A percentile compares a stretch with the other conserved stretches of the same genome.
Evolutionary conservation across 2,113 vertebrate genomes (phyloP).

Genomic region (Romanogobio albipinnatus): DNA sequence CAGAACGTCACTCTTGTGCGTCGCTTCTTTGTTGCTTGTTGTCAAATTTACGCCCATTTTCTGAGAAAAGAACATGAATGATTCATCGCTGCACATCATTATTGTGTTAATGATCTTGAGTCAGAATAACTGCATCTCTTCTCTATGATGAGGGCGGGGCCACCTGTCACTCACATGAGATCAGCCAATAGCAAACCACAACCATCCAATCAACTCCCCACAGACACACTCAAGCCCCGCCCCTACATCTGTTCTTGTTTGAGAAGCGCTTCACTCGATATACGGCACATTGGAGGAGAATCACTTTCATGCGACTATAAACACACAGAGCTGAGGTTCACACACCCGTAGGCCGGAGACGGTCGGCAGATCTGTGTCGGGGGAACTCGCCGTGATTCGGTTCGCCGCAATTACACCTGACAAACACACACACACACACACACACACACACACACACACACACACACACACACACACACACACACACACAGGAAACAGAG

Average conservation of each 20-base stretch:
- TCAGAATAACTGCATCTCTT: too few species aligned
- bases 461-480: neutral
- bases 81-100: too few species aligned
- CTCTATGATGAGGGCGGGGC: too few species aligned
- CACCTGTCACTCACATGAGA: too few species aligned
- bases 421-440: constrained; percentile 31
- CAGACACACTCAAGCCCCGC: too few species aligned
- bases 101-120: too few species aligned
- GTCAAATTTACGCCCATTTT: constrained; percentile 92
- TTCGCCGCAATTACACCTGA: constrained; percentile 88
- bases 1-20: constrained; percentile 87
- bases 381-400: constrained; percentile 93
- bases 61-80: constrained; percentile 64
- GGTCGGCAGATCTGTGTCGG: constrained; percentile 88
- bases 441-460: neutral
- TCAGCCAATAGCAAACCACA: too few species aligned
- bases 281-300: too few species aligned
- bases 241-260: too few species aligned
- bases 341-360: constrained; percentile 86
- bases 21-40: constrained; percentile 92
- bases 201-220: too few species aligned
- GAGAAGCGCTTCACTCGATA: too few species aligned
- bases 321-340: neutral
- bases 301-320: too few species aligned
- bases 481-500: neutral